phyloP scores from a whole-genome alignment of 37 sponge, comb jelly and placozoan species.

The Axinella damicornis region DNA sequence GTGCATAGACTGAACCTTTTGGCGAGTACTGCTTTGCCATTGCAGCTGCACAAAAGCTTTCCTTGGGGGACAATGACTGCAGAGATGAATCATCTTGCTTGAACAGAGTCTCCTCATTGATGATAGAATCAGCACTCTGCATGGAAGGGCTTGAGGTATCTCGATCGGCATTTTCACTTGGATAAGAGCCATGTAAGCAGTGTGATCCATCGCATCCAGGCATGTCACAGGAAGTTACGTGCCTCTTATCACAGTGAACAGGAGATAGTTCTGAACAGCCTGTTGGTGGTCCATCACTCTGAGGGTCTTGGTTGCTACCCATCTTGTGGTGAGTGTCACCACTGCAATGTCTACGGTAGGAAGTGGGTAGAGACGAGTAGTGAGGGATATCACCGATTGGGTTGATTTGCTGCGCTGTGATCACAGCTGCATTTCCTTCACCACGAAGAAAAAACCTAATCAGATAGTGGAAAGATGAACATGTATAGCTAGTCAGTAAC shows the following conservation, averaged over 20 bases:
- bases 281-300: no score
- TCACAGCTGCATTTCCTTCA: conserved; percentile 52
- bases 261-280: conserved; percentile 62
- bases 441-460: conserved; percentile 59
- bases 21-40: no score
- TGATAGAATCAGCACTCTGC: no score
- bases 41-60: no score
- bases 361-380: conserved; percentile 27
- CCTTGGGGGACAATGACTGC: no score
- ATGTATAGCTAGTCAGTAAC: no score
- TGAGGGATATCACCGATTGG: conserved; percentile 16
- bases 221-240: conserved; percentile 3
- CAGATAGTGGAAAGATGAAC: no score
- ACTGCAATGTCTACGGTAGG: not conserved
- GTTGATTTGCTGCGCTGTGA: not conserved
- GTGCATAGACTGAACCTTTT: no score
- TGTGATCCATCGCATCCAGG: not conserved
- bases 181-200: not conserved
- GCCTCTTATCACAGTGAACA: conserved; percentile 36
- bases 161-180: not conserved
- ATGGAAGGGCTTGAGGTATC: no score
- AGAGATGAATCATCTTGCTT: no score
- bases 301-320: not conserved
- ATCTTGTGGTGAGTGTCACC: conserved; percentile 22
- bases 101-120: not conserved